Percentiles rank a stretch among this genome's conserved stretches.
These are phyloP conservation scores for Melitaea cinxia DNA, from an alignment of 1,140 invertebrate genomes.

Conservation along the genomic window DNA sequence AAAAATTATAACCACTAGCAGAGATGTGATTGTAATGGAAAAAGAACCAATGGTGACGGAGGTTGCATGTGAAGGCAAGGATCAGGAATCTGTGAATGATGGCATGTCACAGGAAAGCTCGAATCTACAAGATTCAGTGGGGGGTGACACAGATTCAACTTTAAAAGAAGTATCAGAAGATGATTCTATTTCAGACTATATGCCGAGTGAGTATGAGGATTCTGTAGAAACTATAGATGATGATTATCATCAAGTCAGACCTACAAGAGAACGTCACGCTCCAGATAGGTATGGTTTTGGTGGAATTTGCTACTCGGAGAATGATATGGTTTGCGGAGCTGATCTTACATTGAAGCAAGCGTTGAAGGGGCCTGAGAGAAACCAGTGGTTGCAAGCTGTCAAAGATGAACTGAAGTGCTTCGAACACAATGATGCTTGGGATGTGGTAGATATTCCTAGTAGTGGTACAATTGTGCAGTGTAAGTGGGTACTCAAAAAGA, in stretches of 20 bases:
- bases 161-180: constrained; percentile 19
- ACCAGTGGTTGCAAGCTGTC: constrained; percentile 8
- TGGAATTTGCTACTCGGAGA: not conserved
- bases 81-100: constrained; percentile 21
- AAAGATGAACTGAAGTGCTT: constrained; percentile 20
- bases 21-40: constrained; percentile 12
- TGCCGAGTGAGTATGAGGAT: constrained; percentile 27
- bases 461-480: constrained; percentile 10
- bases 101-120: not conserved
- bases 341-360: not conserved
- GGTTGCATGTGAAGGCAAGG: constrained; percentile 17
- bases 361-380: not conserved
- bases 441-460: constrained; percentile 14
- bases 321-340: not conserved
- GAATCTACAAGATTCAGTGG: constrained; percentile 33
- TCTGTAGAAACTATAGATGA: not conserved
- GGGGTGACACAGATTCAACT: constrained; percentile 19
- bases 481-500: constrained; percentile 32
- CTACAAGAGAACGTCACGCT: not conserved
- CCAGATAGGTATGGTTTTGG: constrained; percentile 2
- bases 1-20: not conserved
- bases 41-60: constrained; percentile 30
- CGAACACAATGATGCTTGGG: constrained; percentile 20
- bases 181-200: constrained; percentile 23
- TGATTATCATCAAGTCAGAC: not conserved